A percentile compares a stretch with the other conserved stretches of the same genome.
phyloP scores from a whole-genome alignment of 2,797 vertebrate genomes.

The Phoebastria nigripes region DNA sequence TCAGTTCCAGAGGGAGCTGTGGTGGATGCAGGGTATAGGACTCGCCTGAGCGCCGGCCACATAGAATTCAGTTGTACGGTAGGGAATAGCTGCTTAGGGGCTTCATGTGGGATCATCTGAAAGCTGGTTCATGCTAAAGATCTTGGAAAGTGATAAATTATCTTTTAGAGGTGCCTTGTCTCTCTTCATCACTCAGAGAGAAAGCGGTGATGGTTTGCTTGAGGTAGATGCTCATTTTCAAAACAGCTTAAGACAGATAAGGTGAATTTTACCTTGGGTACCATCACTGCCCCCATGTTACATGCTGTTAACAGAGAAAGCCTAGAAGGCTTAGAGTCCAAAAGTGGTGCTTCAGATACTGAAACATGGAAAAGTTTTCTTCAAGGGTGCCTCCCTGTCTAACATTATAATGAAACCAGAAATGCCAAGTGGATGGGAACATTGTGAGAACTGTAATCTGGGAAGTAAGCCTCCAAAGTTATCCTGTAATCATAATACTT shows the following conservation, averaged over 20 bases:
- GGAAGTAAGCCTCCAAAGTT: not conserved
- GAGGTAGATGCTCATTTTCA: not conserved
- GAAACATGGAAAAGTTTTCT: not conserved
- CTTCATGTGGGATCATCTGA: not conserved
- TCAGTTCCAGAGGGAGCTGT: not conserved
- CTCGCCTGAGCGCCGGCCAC: rapidly evolving
- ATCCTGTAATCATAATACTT: not conserved
- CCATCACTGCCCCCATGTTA: not conserved
- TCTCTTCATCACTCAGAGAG: not conserved
- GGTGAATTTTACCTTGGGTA: not conserved
- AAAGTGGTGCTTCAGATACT: not conserved
- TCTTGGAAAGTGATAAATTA: not conserved
- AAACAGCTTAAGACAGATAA: not conserved
- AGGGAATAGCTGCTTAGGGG: not conserved
- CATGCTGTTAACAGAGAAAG: not conserved
- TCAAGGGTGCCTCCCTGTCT: not conserved
- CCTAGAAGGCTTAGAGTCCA: not conserved
- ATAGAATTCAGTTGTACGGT: not conserved
- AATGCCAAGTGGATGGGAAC: not conserved
- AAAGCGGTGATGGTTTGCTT: not conserved
- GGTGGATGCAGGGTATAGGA: rapidly evolving
- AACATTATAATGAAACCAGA: not conserved
- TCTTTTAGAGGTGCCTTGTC: not conserved
- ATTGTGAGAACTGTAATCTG: not conserved
- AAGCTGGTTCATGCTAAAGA: not conserved